Percentiles rank a stretch among this genome's conserved stretches.
Conservation (phyloP, 1,140 invertebrate genomes). For the Phenacoccus solenopsis region DNA sequence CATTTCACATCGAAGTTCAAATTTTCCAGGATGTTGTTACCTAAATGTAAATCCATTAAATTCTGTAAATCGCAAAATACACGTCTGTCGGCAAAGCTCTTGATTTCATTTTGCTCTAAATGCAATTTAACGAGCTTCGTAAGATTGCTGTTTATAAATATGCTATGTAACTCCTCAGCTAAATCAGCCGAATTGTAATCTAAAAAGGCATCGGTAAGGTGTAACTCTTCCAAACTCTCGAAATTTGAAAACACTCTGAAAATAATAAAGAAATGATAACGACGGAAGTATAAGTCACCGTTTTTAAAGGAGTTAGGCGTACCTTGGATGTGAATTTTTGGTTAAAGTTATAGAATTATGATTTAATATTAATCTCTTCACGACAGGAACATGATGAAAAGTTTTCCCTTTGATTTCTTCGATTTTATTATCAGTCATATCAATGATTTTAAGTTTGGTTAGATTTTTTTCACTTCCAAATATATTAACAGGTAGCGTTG, state of each 20-base stretch:
- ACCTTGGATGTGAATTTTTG: conserved; percentile 46
- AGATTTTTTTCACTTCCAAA: conserved; percentile 47
- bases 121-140: conserved; percentile 55
- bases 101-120: conserved; percentile 66
- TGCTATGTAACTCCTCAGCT: conserved; percentile 52
- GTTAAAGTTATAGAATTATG: conserved; percentile 57
- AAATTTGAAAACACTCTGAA: conserved; percentile 63
- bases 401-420: conserved; percentile 58
- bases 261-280: conserved; percentile 20
- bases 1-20: conserved; percentile 56
- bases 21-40: conserved; percentile 44
- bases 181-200: conserved; percentile 45
- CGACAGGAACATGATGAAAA: conserved; percentile 58
- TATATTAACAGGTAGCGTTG: conserved; percentile 52
- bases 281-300: not conserved
- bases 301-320: not conserved
- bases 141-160: conserved; percentile 57
- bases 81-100: conserved; percentile 44
- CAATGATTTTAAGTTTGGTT: conserved; percentile 49
- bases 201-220: conserved; percentile 62
- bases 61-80: conserved; percentile 58
- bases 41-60: conserved; percentile 53
- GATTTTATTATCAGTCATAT: conserved; percentile 67
- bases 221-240: conserved; percentile 52
- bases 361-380: conserved; percentile 57